Base-by-base conservation (phyloP, 1,140 invertebrate species). In the Tetramorium simillimum region DNA sequence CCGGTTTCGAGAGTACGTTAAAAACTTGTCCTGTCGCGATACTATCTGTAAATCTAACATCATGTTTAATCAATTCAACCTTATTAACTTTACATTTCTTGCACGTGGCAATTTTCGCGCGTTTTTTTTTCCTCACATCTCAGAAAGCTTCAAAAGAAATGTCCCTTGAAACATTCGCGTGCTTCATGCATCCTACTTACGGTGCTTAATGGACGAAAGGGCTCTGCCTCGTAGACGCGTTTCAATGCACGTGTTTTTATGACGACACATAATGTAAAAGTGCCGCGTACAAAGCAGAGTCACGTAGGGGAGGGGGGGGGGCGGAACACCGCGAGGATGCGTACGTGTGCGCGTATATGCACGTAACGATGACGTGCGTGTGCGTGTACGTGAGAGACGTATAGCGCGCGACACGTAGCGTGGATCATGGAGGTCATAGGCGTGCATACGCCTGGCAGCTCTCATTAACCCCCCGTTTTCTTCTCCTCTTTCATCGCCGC, bases 401-500 rank as follows among this genome's bases (percentile, higher is more conserved):
- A 5, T 43, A 5, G 24, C n/a, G 51, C 40, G 24, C 33, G 6
- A 2, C 21, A 43, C 12, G 43, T 81, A 62, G 89, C 76, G 73
- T 65, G 81, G 28, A 89, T 82, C 82, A 60, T 63, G 87, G 85
- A 91, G 91, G 90, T 90, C 86, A 73, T 86, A 90, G 69, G 65
- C 89, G 85, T 90, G 92, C 63, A 89, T 85, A 92, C 89, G 92
- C 91, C 82, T 92, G 78, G 84, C 14, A 90, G 92, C 84, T 69
- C 81, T 91, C 91, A 89, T 93, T 92, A 93, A 85, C 70, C 86
- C 86, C 88, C 88, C 72, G 63, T 86, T 89, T 92, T 90, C 90
- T 89, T 92, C 89, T 82, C 86, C 75, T 69, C 92, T 93, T 93
- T 93, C 89, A 91, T 76, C 90, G 85, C 69, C 67, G 81, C 24